phyloP scores from a whole-genome alignment of 2,113 vertebrate genomes.

The Galemys pyrenaicus region DNA sequence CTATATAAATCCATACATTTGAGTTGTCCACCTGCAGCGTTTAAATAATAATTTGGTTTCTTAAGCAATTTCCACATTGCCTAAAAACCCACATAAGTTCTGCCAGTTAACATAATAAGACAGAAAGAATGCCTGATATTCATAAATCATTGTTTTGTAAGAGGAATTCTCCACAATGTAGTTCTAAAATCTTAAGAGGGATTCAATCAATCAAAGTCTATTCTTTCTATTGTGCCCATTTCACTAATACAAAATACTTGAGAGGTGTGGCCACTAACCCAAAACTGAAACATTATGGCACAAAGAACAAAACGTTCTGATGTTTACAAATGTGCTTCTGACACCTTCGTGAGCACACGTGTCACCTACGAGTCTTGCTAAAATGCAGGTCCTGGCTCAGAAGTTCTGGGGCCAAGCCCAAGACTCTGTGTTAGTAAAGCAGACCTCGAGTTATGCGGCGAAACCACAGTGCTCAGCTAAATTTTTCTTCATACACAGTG shows the following conservation, averaged over 20 bases:
- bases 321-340: background rate
- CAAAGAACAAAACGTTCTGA: background rate
- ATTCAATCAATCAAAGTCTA: background rate
- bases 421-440: background rate
- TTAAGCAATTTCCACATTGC: background rate
- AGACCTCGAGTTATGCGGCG: background rate
- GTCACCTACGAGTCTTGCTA: background rate
- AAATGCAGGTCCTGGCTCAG: background rate
- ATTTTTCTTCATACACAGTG: background rate
- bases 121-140: background rate
- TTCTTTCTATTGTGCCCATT: background rate
- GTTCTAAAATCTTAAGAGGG: background rate
- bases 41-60: background rate
- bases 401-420: background rate
- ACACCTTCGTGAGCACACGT: background rate
- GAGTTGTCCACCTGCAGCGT: background rate
- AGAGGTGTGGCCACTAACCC: background rate
- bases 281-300: background rate
- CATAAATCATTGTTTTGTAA: background rate
- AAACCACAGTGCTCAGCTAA: background rate
- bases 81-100: background rate
- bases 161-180: background rate
- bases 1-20: background rate
- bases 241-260: background rate
- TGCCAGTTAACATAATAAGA: background rate